Evolutionary conservation across 2,797 vertebrate species (phyloP).

Genomic region (Poecilia gillii): DNA sequence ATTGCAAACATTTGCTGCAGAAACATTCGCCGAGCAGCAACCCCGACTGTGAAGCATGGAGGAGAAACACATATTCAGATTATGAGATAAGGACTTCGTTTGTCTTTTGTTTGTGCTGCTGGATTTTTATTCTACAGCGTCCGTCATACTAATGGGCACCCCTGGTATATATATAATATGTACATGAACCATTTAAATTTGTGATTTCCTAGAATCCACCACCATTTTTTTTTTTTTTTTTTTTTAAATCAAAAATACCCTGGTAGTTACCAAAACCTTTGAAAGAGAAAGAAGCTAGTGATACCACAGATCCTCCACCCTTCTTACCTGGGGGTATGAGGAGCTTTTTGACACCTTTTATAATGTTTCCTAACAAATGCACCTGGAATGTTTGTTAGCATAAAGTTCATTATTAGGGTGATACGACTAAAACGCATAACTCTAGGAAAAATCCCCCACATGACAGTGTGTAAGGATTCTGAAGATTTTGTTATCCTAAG

Average conservation of each 20-base stretch:
- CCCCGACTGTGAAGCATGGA: neutral
- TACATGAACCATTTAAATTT: neutral
- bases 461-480: neutral
- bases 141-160: neutral
- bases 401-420: neutral
- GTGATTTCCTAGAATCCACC: neutral
- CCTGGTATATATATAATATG: neutral
- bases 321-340: neutral
- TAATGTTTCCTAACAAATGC: neutral
- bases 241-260: neutral
- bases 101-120: neutral
- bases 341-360: neutral
- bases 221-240: neutral
- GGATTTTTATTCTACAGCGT: neutral
- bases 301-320: neutral
- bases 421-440: neutral
- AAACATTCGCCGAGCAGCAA: slow-evolving; percentile 3
- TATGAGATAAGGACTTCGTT: neutral
- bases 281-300: neutral
- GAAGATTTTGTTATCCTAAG: neutral
- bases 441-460: neutral
- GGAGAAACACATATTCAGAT: neutral
- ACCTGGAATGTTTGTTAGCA: neutral
- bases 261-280: neutral
- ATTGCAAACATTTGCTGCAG: slow-evolving; percentile 39